These are phyloP conservation scores for Dasypus novemcinctus DNA, from an alignment of 2,113 vertebrate species.

Conservation along the genomic window DNA sequence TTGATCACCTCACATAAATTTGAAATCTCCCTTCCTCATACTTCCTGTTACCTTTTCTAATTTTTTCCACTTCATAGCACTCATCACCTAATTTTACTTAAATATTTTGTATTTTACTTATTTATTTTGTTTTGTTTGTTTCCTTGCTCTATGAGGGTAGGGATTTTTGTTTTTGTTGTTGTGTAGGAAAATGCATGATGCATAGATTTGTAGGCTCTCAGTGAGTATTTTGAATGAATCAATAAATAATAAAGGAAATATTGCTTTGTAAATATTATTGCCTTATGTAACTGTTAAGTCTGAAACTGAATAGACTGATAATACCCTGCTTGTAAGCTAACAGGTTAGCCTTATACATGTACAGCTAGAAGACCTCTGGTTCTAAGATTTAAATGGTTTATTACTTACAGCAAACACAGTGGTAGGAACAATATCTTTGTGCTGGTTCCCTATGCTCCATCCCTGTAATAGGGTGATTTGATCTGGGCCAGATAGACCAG, in stretches of 20 bases:
- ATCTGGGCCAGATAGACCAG: too few relatives aligned
- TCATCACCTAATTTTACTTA: not conserved
- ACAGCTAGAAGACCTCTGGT: too few relatives aligned
- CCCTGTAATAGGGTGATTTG: too few relatives aligned
- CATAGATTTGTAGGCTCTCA: not conserved
- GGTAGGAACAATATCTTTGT: too few relatives aligned
- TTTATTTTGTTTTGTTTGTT: conserved; percentile 41
- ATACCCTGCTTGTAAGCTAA: not conserved
- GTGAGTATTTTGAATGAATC: not conserved
- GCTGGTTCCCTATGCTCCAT: too few relatives aligned
- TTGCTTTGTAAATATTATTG: not conserved
- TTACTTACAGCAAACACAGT: too few relatives aligned
- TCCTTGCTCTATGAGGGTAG: not conserved
- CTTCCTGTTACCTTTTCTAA: not conserved
- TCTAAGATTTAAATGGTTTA: too few relatives aligned
- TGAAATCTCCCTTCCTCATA: not conserved
- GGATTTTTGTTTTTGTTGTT: not conserved
- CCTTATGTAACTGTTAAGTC: not conserved
- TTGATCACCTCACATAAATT: not conserved
- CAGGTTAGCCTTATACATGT: too few relatives aligned
- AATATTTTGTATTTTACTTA: not conserved
- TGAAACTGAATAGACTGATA: not conserved
- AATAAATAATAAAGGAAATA: not conserved
- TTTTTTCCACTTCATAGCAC: not conserved
- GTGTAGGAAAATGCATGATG: not conserved